These are phyloP conservation scores for Gallinago undulata DNA, from an alignment of 2,113 vertebrate species.

Conservation along the genomic window DNA sequence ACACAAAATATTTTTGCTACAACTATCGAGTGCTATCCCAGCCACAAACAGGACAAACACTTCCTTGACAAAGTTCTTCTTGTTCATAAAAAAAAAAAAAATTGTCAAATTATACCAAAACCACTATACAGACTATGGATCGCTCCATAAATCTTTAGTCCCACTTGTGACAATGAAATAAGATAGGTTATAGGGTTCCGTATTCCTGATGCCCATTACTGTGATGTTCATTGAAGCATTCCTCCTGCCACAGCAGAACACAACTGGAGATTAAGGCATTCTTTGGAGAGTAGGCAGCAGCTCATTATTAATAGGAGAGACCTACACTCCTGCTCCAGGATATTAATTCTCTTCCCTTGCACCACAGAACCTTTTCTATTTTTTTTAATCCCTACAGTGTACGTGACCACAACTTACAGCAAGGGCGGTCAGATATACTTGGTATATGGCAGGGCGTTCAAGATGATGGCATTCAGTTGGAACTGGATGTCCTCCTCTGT, in stretches of 20 bases:
- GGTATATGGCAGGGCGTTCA: background rate
- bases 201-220: background rate
- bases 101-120: background rate
- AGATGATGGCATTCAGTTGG: background rate
- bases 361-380: background rate
- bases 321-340: background rate
- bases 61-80: background rate
- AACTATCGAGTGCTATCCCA: background rate
- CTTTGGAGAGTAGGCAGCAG: background rate
- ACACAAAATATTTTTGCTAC: background rate
- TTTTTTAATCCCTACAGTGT: background rate
- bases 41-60: background rate
- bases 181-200: background rate
- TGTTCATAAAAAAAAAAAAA: background rate
- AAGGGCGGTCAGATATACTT: background rate
- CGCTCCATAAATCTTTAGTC: background rate
- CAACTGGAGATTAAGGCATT: background rate
- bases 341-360: background rate
- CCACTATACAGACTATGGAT: background rate
- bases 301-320: background rate
- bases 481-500: constrained; percentile 2
- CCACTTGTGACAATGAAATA: background rate
- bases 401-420: background rate
- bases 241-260: background rate
- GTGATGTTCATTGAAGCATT: background rate